phyloP scores from a whole-genome alignment of 2,888 invertebrate species.

The Acrobasis suavella region DNA sequence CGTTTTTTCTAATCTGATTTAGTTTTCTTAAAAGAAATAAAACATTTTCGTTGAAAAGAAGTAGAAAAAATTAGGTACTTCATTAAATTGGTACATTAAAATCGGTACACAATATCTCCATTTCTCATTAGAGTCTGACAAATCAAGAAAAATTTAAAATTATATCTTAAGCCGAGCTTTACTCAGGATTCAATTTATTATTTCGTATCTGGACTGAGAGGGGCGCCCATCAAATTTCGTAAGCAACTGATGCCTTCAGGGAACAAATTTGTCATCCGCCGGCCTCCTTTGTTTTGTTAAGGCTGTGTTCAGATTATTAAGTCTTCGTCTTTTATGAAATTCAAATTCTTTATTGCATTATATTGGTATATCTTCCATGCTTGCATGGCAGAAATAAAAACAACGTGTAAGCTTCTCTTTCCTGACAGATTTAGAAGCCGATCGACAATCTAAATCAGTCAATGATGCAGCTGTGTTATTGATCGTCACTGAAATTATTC shows the following conservation, averaged over 20 bases:
- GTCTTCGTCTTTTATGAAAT: neutral
- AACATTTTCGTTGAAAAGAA: too few species aligned
- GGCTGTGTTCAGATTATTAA: slow-evolving; percentile 3
- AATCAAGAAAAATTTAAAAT: slow-evolving; percentile 47
- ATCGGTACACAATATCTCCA: slow-evolving; percentile 31
- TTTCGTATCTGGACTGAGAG: slow-evolving; percentile 38
- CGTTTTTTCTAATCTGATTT: too few species aligned
- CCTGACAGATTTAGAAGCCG: too few species aligned
- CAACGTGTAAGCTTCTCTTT: too few species aligned
- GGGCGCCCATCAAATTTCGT: slow-evolving; percentile 53
- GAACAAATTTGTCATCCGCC: slow-evolving; percentile 68
- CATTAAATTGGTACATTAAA: neutral
- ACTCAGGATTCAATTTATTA: slow-evolving; percentile 48
- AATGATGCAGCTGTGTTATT: too few species aligned
- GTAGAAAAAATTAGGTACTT: too few species aligned
- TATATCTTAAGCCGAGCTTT: slow-evolving; percentile 38
- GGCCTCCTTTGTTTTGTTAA: slow-evolving; percentile 67
- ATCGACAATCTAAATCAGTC: too few species aligned
- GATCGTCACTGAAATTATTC: too few species aligned
- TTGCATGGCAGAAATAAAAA: too few species aligned
- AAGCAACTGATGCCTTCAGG: slow-evolving; percentile 62
- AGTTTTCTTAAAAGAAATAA: too few species aligned
- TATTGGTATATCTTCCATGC: too few species aligned
- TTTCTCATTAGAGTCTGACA: slow-evolving; percentile 34
- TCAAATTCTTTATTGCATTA: neutral